A percentile compares a stretch with the other conserved stretches of the same genome.
Evolutionary conservation across 2,113 vertebrate genomes (phyloP).

Genomic region (Pterocles burchelli): DNA sequence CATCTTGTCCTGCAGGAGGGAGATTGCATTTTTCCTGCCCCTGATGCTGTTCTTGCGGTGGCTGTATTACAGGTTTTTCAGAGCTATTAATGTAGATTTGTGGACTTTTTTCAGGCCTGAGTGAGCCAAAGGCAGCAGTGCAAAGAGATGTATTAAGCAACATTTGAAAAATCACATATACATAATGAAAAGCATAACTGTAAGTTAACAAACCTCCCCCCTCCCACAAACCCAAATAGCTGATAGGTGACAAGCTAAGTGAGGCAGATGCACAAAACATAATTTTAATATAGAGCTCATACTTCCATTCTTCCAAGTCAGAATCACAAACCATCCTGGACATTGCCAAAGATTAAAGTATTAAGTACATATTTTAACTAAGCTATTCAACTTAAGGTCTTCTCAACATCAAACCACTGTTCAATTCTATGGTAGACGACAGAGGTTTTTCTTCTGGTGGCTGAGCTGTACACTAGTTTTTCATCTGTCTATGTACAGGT

Average conservation of each 20-base stretch:
- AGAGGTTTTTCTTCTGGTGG: background rate
- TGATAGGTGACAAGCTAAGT: background rate
- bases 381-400: background rate
- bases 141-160: conserved; percentile 33
- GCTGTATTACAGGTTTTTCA: background rate
- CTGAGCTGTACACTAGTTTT: background rate
- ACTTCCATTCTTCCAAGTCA: background rate
- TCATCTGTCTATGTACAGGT: background rate
- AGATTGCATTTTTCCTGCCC: conserved; percentile 53
- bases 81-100: conserved; percentile 68
- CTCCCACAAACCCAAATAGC: background rate
- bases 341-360: background rate
- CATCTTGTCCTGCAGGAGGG: conserved; percentile 69
- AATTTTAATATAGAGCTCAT: background rate
- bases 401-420: background rate
- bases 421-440: background rate
- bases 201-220: background rate
- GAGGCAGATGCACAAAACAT: background rate
- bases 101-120: conserved; percentile 37
- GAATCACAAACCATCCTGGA: background rate
- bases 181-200: background rate
- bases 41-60: background rate
- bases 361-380: background rate
- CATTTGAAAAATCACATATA: background rate
- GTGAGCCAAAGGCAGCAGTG: conserved; percentile 40